phyloP scores from a whole-genome alignment of 1,140 invertebrate genomes.

The Physella acuta region DNA sequence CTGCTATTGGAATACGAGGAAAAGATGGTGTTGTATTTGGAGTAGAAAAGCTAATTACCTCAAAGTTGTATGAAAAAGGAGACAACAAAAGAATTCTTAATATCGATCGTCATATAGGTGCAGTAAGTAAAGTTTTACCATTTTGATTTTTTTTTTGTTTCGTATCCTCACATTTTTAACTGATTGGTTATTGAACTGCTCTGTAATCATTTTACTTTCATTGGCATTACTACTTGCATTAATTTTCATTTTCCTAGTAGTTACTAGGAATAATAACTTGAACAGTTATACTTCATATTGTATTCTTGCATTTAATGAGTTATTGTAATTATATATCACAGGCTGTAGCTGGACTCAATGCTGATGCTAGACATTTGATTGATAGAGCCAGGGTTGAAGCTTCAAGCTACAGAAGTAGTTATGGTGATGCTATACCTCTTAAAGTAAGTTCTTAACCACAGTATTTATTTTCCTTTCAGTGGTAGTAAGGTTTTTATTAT shows the following conservation, averaged over 20 bases:
- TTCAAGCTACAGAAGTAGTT: constrained; percentile 84
- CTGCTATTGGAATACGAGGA: constrained; percentile 88
- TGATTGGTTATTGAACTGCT: background rate
- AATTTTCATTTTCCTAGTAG: no score
- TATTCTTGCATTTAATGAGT: background rate
- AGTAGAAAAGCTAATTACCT: constrained; percentile 96
- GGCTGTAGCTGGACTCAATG: constrained; percentile 89
- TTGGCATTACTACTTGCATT: no score
- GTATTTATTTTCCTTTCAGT: constrained; percentile 16
- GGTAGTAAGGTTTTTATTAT: background rate
- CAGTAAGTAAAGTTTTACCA: constrained; percentile 65
- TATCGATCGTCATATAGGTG: constrained; percentile 91
- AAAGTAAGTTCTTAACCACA: constrained; percentile 66
- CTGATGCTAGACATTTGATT: constrained; percentile 89
- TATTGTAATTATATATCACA: no score
- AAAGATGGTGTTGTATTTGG: constrained; percentile 97
- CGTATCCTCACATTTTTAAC: background rate
- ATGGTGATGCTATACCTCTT: constrained; percentile 81
- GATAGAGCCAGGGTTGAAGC: constrained; percentile 88
- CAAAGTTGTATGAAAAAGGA: constrained; percentile 91
- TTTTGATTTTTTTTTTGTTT: background rate
- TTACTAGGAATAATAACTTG: no score
- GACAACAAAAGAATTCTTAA: constrained; percentile 93
- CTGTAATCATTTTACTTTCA: background rate
- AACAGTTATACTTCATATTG: background rate